phyloP scores from a whole-genome alignment of 2,888 invertebrate species.

The Limenitis arthemis region DNA sequence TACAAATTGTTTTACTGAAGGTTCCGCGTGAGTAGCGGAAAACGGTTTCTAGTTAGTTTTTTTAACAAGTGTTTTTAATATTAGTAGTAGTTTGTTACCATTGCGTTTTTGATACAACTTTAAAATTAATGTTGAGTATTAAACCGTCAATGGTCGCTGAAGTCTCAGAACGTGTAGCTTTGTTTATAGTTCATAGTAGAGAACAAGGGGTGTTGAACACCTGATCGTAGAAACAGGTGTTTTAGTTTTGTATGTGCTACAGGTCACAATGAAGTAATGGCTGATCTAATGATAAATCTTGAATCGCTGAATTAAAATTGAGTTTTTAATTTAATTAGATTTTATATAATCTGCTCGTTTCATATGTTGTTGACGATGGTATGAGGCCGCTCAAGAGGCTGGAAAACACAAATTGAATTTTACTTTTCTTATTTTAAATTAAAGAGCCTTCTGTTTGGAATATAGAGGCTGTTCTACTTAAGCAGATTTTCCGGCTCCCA shows the following conservation, averaged over 20 bases:
- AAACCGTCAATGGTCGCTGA: constrained; percentile 25
- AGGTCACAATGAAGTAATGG: constrained; percentile 27
- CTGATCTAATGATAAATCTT: constrained; percentile 30
- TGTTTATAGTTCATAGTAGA: constrained; percentile 20
- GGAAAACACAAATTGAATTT: no score
- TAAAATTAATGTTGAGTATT: not conserved
- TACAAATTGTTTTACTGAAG: constrained; percentile 32
- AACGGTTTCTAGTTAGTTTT: not conserved
- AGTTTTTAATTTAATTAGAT: not conserved
- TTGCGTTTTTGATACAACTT: not conserved
- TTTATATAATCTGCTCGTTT: no score
- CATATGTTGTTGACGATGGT: no score
- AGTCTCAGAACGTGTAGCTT: not conserved
- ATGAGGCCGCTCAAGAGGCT: no score
- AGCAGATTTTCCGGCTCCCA: no score
- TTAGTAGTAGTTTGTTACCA: constrained; percentile 6
- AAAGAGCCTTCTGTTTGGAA: no score
- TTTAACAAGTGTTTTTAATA: not conserved
- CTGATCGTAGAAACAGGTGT: constrained; percentile 50
- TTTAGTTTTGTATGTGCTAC: constrained; percentile 24
- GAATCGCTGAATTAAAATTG: not conserved
- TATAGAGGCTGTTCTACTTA: no score
- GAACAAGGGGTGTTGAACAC: constrained; percentile 35
- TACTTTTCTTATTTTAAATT: no score
- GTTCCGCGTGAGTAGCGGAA: constrained; percentile 1